Conservation (phyloP, 2,888 invertebrate species). For the Chydorus sphaericus region DNA sequence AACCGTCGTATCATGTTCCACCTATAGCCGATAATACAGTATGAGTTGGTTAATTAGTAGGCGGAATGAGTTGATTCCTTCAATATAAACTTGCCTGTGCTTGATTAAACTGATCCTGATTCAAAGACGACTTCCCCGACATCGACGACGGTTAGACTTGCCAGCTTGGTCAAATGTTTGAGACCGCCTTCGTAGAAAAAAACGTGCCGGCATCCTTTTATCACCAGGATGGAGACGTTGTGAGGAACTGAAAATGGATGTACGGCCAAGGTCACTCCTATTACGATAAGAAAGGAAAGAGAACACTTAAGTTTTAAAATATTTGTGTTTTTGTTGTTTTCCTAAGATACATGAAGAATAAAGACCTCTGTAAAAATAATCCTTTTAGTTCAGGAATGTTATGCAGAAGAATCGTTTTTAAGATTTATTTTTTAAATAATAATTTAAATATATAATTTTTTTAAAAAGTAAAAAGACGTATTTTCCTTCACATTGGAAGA, state of each 20-base stretch:
- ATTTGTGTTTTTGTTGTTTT: not conserved
- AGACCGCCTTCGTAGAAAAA: conserved; percentile 1
- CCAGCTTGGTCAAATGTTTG: not conserved
- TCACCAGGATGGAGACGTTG: not conserved
- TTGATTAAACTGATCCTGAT: not conserved
- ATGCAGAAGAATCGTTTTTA: too few species aligned
- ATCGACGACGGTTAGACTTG: conserved; percentile 2
- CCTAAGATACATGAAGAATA: too few species aligned
- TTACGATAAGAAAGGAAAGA: not conserved
- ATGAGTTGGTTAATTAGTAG: not conserved
- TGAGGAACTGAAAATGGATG: not conserved
- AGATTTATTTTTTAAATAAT: too few species aligned
- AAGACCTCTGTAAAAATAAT: too few species aligned
- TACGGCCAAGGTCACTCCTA: not conserved
- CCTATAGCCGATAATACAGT: not conserved
- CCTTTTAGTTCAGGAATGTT: too few species aligned
- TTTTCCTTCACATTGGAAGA: too few species aligned
- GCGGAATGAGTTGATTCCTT: not conserved
- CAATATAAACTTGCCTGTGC: not conserved
- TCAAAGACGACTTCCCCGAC: conserved; percentile 9
- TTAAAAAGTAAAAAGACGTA: too few species aligned
- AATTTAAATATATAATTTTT: too few species aligned
- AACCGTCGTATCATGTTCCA: not conserved
- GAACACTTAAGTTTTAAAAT: not conserved
- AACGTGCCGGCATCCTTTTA: conserved; percentile 10